These are phyloP conservation scores for Caenorhabditis remanei DNA, from an alignment of 1,140 invertebrate genomes.

Conservation along the genomic window DNA sequence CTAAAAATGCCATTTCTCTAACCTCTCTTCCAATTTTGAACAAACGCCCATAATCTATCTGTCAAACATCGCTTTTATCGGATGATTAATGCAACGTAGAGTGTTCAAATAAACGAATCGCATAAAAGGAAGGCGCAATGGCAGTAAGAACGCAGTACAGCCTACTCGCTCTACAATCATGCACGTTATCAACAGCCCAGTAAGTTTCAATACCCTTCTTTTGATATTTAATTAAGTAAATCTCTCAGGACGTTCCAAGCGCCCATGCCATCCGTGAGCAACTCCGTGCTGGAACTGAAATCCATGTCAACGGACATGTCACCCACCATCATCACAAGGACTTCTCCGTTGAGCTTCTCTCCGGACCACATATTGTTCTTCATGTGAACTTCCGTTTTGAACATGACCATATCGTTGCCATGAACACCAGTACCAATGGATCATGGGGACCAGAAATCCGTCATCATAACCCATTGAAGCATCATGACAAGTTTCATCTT, in stretches of 20 bases:
- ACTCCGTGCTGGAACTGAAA: slow-evolving; percentile 56
- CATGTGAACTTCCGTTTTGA: slow-evolving; percentile 64
- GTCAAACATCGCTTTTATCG: slow-evolving; percentile 46
- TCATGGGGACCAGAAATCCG: slow-evolving; percentile 60
- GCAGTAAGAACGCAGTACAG: slow-evolving; percentile 30
- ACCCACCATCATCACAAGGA: slow-evolving; percentile 58
- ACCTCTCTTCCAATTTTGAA: not conserved
- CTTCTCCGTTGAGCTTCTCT: slow-evolving; percentile 65
- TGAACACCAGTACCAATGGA: slow-evolving; percentile 57
- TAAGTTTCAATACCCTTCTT: slow-evolving; percentile 28
- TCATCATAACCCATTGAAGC: slow-evolving; percentile 58
- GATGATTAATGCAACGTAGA: slow-evolving; percentile 53
- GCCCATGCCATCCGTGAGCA: slow-evolving; percentile 59
- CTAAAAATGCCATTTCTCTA: slow-evolving; percentile 6
- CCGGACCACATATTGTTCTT: slow-evolving; percentile 62
- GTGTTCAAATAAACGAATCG: slow-evolving; percentile 39
- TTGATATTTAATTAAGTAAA: not conserved
- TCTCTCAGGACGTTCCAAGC: slow-evolving; percentile 56
- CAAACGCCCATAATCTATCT: slow-evolving; percentile 44
- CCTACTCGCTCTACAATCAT: slow-evolving; percentile 28
- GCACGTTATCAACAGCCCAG: slow-evolving; percentile 56
- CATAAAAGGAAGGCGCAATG: slow-evolving; percentile 22
- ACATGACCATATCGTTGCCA: slow-evolving; percentile 57
- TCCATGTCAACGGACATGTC: slow-evolving; percentile 58
- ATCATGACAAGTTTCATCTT: slow-evolving; percentile 59